Evolutionary conservation across 1,140 invertebrate genomes (phyloP).

Genomic region (Vanessa atalanta): DNA sequence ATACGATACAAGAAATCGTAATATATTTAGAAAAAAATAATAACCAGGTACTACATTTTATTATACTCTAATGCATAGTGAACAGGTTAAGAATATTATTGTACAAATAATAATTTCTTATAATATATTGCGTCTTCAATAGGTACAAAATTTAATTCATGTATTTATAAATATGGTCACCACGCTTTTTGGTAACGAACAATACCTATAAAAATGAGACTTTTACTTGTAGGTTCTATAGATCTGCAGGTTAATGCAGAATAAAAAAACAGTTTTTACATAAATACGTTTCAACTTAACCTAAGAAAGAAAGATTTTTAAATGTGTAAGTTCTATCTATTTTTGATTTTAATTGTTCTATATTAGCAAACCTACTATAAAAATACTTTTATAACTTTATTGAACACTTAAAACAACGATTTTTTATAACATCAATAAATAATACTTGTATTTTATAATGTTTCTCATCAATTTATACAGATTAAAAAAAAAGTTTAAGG

Average conservation of each 20-base stretch:
- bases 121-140: not conserved
- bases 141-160: not conserved
- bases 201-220: not conserved
- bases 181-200: not conserved
- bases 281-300: not conserved
- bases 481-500: not conserved
- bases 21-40: conserved; percentile 2
- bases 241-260: not conserved
- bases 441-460: not conserved
- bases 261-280: conserved; percentile 2
- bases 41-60: conserved; percentile 15
- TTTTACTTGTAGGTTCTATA: not conserved
- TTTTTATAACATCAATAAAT: not conserved
- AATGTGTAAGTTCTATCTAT: not conserved
- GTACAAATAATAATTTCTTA: conserved; percentile 2
- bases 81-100: not conserved
- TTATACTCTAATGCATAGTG: conserved; percentile 18
- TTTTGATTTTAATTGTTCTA: conserved; percentile 2
- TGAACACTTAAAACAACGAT: not conserved
- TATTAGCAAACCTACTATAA: not conserved
- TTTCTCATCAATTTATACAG: not conserved
- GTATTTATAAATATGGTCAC: not conserved
- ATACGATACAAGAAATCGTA: not conserved
- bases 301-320: not conserved
- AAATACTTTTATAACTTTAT: conserved; percentile 1